Evolutionary conservation across 2,113 vertebrate genomes (phyloP), one percentile per base, ranked within the genome.

Genomic region (Ictidomys tridecemlineatus): DNA sequence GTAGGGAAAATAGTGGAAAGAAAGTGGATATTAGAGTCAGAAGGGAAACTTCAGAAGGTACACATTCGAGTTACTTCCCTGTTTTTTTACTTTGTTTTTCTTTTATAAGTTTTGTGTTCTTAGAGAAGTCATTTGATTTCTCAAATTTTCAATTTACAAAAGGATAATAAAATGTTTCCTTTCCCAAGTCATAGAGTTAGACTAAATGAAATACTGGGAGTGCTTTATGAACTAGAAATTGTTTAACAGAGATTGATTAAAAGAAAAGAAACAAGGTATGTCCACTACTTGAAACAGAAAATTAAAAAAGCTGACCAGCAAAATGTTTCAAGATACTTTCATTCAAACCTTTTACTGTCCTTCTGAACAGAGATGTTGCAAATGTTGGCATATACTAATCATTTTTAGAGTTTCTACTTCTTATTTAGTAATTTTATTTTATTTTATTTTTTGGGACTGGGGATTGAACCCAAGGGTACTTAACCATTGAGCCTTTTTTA

Each of bases 251-350:
- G 78, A n/a, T 74, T 91, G 53, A 89, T 53, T 89, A 13, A 39
- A 63, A 69, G 61, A 26, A 67, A 79, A 45, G 39, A 80, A 74
- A 17, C 42, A 72, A 37, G 28, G 8, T 74, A 17, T 56, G 37
- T 9, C 18, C 73, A 69, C 48, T 2, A 8, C 58, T 88, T 70
- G 76, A 94, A 79, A 67, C 39, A 79, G 16, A 83, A 90, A 30
- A 34, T 79, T 74, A 53, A 67, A 91, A 80, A 92, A 86, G 6
- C 63, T 78, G 51, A 42, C n/a, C 17, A 74, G 39, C 56, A 83
- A 93, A 83, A 86, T 78, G n/a, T 76, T 97, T 93, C 17, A 85
- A 96, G 73, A 67, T 80, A 42, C 26, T 76, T 91, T 92, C 45
- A 34, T 87, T 69, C 70, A 78, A 89, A 90, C 73, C 56, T 94